phyloP scores from a whole-genome alignment of 2,888 invertebrate species.

The Fragum fragum region DNA sequence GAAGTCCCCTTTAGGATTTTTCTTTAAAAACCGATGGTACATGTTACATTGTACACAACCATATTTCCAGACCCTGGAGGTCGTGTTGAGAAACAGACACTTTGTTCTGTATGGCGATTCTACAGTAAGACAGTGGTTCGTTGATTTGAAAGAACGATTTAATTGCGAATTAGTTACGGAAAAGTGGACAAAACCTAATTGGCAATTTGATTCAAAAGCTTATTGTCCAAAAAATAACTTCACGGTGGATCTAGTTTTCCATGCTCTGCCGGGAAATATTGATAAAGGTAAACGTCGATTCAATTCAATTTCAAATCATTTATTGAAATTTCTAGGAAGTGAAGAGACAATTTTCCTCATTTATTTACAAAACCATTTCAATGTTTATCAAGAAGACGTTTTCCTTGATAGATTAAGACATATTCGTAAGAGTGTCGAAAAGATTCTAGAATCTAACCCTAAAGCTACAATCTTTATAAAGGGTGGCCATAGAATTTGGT shows the following conservation, averaged over 20 bases:
- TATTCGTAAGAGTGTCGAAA: background rate
- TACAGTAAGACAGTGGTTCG: constrained; percentile 19
- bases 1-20: constrained; percentile 9
- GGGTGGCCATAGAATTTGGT: background rate
- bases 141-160: background rate
- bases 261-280: constrained; percentile 3
- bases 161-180: background rate
- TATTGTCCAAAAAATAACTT: background rate
- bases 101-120: constrained; percentile 24
- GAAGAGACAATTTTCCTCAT: background rate
- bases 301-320: background rate
- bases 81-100: background rate
- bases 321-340: background rate
- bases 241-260: background rate
- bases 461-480: constrained; percentile 10
- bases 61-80: background rate
- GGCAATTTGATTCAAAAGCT: background rate
- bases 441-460: background rate
- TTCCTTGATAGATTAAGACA: background rate
- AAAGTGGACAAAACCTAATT: constrained; percentile 1
- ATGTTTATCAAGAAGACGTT: background rate
- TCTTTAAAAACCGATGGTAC: background rate
- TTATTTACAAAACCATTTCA: background rate
- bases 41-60: constrained; percentile 6
- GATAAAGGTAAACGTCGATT: background rate